Conservation (phyloP, 2,113 vertebrate genomes). For the Nerophis lumbriciformis region DNA sequence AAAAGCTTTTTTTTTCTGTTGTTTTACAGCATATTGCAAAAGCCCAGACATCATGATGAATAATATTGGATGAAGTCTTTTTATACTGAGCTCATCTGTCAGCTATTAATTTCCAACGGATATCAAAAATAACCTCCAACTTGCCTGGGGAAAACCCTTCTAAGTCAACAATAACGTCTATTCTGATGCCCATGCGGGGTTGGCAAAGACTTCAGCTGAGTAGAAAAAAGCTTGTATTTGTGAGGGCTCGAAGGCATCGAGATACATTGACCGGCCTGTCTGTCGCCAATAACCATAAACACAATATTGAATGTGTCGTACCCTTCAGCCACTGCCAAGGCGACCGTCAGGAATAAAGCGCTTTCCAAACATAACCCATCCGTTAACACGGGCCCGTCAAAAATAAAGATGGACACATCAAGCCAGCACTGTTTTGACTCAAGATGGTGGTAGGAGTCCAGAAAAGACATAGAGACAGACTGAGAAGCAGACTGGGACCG, state of each 20-base stretch:
- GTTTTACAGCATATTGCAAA: conserved; percentile 19
- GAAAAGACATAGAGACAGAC: conserved; percentile 48
- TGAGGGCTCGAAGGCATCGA: conserved; percentile 42
- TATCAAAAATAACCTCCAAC: conserved; percentile 29
- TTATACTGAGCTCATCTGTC: conserved; percentile 33
- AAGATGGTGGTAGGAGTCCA: conserved; percentile 14
- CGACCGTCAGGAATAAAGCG: conserved; percentile 40
- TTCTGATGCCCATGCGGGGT: conserved; percentile 31
- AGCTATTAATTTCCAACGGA: conserved; percentile 29
- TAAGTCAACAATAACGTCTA: conserved; percentile 26
- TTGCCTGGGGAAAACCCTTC: conserved; percentile 20
- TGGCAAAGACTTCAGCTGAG: conserved; percentile 46
- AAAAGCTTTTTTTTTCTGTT: neutral
- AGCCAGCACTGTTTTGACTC: conserved; percentile 47
- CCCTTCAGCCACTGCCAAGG: conserved; percentile 58
- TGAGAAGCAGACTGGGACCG: conserved; percentile 57
- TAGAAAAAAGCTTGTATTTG: conserved; percentile 48
- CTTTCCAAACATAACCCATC: conserved; percentile 49
- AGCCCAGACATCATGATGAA: conserved; percentile 38
- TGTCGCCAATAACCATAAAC: conserved; percentile 62
- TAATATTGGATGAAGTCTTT: conserved; percentile 29
- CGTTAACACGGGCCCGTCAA: conserved; percentile 28
- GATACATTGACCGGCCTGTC: conserved; percentile 52
- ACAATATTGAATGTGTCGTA: conserved; percentile 63
- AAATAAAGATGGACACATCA: conserved; percentile 43